Evolutionary conservation across 2,797 vertebrate genomes (phyloP), one percentile per base, ranked within the genome.

Genomic region (Syngnathus acus): DNA sequence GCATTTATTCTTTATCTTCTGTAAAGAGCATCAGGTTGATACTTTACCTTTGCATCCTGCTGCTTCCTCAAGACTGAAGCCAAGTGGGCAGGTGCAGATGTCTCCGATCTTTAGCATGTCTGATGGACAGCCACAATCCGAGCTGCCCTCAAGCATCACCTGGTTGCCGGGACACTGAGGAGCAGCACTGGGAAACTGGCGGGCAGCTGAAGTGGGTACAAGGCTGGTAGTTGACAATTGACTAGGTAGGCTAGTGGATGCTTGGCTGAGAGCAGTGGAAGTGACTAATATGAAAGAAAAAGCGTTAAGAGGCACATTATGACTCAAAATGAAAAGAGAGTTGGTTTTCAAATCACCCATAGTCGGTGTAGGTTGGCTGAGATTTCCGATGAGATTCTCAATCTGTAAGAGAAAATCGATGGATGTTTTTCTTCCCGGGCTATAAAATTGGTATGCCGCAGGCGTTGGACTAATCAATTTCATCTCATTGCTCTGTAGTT

Each of bases 51-150:
- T 66, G 76, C 90, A 91, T 67, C 72, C 72, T 45, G 69, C 73
- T 26, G 32, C 68, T 55, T 68, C 78, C 6, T 73, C 69, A 71
- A 73, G 73, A 61, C 66, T 51, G 63, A 89, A 91, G 50, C 91
- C 90, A 53, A 51, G 58, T n/a, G 82, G 69, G 61, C 91, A 92
- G 57, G 73, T 76, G 66, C 89, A 87, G 65, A 71, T 77, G 65
- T 83, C 86, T 0, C 77, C 75, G 10, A 65, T 68, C 70, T 74
- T 76, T 71, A 82, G 58, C 73, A 79, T 73, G 58, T 74, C 70
- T 9, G 78, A 13, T 0, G 84, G 80, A 72, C 89, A 91, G 38
- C 74, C 73, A 38, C 89, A 89, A 58, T 42, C 65, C 6, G 55
- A 14, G 10, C 72, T 47, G 61, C 62, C 72, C 38, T 68, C 73